Evolutionary conservation across 2,113 vertebrate genomes (phyloP).

Genomic region (Passer domesticus): DNA sequence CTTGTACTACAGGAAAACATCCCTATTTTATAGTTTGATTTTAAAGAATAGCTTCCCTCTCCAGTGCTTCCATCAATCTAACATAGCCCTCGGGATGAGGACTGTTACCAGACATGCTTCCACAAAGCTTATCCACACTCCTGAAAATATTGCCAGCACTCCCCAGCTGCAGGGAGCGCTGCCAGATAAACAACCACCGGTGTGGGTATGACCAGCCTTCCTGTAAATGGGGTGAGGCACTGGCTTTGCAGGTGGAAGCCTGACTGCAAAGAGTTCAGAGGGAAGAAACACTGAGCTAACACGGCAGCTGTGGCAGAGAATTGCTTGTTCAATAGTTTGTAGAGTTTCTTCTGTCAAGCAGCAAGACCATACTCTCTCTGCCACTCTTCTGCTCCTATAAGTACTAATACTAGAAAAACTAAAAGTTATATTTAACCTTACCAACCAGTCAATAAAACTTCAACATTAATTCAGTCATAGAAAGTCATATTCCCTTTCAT

Average conservation of each 20-base stretch:
- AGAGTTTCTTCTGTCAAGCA: not conserved
- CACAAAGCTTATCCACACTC: not conserved
- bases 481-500: not conserved
- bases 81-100: not conserved
- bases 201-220: not conserved
- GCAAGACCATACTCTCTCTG: not conserved
- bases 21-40: not conserved
- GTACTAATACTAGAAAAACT: too few relatives aligned
- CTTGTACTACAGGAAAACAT: not conserved
- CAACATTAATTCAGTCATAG: not conserved
- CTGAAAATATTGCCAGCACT: not conserved
- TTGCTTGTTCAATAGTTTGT: not conserved
- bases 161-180: not conserved
- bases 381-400: not conserved
- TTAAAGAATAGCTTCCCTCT: not conserved
- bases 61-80: fast-evolving
- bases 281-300: not conserved
- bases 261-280: not conserved
- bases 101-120: fast-evolving
- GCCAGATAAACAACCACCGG: fast-evolving
- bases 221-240: fast-evolving
- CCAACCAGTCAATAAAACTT: not conserved
- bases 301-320: not conserved
- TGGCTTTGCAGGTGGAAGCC: not conserved
- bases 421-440: not conserved